Evolutionary conservation across 2,113 vertebrate genomes (phyloP).

Genomic region (Oncorhynchus kisutch): DNA sequence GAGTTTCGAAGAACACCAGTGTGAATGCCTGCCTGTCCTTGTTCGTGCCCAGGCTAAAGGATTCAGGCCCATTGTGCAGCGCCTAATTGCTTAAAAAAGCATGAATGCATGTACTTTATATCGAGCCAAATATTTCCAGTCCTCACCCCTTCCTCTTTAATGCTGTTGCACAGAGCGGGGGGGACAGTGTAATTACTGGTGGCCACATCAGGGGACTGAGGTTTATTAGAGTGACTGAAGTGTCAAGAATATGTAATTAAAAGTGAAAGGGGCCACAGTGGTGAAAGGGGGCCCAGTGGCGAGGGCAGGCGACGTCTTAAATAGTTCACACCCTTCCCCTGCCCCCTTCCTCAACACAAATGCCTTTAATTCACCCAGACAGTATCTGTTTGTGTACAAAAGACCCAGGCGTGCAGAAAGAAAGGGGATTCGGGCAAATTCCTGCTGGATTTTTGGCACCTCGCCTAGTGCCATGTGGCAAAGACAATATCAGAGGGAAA

Average conservation of each 20-base stretch:
- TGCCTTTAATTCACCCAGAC: slow-evolving; percentile 70
- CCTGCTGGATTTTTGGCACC: slow-evolving; percentile 71
- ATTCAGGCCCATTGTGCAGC: slow-evolving; percentile 52
- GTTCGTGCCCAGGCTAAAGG: slow-evolving; percentile 23
- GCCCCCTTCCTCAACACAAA: slow-evolving; percentile 60
- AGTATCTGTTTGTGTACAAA: slow-evolving; percentile 71
- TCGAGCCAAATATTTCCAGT: slow-evolving; percentile 58
- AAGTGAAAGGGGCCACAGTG: slow-evolving; percentile 41
- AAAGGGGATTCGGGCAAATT: slow-evolving; percentile 65
- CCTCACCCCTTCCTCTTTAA: slow-evolving; percentile 25
- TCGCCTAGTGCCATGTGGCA: slow-evolving; percentile 69
- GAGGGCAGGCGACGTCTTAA: not conserved
- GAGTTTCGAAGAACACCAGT: slow-evolving; percentile 32
- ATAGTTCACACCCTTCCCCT: slow-evolving; percentile 39
- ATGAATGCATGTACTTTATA: slow-evolving; percentile 67
- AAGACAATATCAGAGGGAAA: slow-evolving; percentile 68
- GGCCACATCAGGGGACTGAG: not conserved
- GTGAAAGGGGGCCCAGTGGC: slow-evolving; percentile 6
- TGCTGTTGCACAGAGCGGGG: slow-evolving; percentile 5
- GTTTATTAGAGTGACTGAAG: slow-evolving; percentile 43
- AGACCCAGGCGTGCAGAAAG: slow-evolving; percentile 61
- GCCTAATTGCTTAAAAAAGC: slow-evolving; percentile 53
- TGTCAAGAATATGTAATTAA: slow-evolving; percentile 52
- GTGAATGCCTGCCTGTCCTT: slow-evolving; percentile 54
- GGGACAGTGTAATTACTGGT: slow-evolving; percentile 24